Evolutionary conservation across 1,140 invertebrate species (phyloP).

Genomic region (Akabosia matsudoensis): DNA sequence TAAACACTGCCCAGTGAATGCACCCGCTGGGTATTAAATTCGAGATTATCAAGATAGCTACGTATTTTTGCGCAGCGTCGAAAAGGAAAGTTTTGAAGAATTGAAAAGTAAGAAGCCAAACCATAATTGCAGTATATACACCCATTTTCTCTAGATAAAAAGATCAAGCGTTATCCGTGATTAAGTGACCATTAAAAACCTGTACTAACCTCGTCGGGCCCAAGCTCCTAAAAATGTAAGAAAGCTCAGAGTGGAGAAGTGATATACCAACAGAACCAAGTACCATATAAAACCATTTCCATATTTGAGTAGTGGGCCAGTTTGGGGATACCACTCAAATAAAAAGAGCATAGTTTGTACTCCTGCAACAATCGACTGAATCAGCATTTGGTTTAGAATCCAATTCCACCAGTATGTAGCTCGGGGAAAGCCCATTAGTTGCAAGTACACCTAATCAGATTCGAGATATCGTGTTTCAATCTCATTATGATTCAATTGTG

Average conservation of each 20-base stretch:
- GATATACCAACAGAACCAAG: conserved; percentile 21
- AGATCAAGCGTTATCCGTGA: not conserved
- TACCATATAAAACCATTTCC: conserved; percentile 24
- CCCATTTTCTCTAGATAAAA: conserved; percentile 20
- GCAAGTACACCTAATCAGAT: conserved; percentile 8
- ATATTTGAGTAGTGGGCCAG: conserved; percentile 7
- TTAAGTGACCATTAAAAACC: not conserved
- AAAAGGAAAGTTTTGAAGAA: not conserved
- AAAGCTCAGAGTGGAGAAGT: conserved; percentile 16
- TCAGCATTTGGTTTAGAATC: conserved; percentile 25
- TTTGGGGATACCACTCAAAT: not conserved
- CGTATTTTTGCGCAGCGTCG: conserved; percentile 14
- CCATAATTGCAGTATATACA: conserved; percentile 11
- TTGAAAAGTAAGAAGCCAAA: conserved; percentile 27
- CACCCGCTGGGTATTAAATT: conserved; percentile 28
- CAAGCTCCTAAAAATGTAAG: conserved; percentile 23
- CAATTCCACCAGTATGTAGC: conserved; percentile 31
- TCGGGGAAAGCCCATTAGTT: conserved; percentile 23
- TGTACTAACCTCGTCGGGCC: conserved; percentile 26
- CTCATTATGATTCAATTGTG: not conserved
- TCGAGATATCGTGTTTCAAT: not conserved
- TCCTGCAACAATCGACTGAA: conserved; percentile 8
- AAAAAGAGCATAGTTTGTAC: conserved; percentile 20
- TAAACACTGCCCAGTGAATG: conserved; percentile 15
- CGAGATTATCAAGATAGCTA: not conserved